These are phyloP conservation scores for Lepidocolaptes lacrymiger DNA, from an alignment of 2,797 vertebrate species.

Conservation along the genomic window DNA sequence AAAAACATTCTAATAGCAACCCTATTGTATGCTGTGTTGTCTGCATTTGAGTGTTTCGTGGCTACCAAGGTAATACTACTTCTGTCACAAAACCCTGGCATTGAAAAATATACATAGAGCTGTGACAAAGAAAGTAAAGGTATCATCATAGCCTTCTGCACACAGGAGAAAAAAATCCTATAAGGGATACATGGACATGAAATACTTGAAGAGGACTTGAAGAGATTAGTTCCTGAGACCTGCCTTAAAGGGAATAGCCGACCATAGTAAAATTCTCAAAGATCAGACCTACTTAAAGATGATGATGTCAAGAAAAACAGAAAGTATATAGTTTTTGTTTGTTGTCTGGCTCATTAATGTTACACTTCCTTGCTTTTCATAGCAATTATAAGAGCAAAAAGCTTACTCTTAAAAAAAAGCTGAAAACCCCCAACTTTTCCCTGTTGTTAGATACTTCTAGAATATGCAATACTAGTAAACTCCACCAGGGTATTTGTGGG, in stretches of 20 bases:
- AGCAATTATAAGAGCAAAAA: not conserved
- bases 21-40: not conserved
- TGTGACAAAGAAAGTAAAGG: not conserved
- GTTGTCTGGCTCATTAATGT: not conserved
- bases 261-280: not conserved
- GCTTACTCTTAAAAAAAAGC: not conserved
- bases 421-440: not conserved
- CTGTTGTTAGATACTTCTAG: not conserved
- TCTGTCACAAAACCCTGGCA: not conserved
- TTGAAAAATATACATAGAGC: not conserved
- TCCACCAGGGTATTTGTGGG: not conserved
- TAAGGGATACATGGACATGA: not conserved
- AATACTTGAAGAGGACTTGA: not conserved
- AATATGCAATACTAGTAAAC: not conserved
- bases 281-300: not conserved
- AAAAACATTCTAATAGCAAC: not conserved
- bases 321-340: not conserved
- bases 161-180: not conserved
- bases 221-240: not conserved
- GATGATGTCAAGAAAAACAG: not conserved
- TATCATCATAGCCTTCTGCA: not conserved
- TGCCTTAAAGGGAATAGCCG: not conserved
- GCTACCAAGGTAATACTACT: not conserved
- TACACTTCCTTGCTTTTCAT: not conserved
- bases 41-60: not conserved